Evolutionary conservation across 2,797 vertebrate genomes (phyloP).

Genomic region (Sitta carolinensis): DNA sequence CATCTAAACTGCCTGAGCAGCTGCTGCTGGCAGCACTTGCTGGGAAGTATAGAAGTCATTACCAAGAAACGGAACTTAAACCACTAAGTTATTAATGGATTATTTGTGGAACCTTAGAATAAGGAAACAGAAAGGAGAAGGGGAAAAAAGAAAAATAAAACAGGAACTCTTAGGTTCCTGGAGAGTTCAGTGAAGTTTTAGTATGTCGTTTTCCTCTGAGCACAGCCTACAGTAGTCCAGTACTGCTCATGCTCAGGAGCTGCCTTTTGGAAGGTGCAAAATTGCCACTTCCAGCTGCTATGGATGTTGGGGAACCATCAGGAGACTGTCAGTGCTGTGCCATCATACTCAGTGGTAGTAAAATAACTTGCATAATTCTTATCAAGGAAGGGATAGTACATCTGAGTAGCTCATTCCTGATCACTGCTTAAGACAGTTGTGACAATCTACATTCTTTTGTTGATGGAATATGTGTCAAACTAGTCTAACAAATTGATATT

Average conservation of each 20-base stretch:
- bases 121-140: background rate
- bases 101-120: background rate
- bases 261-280: background rate
- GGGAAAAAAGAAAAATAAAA: rapidly evolving
- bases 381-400: background rate
- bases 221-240: background rate
- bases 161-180: background rate
- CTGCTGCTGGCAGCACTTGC: background rate
- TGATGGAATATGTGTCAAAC: background rate
- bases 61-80: background rate
- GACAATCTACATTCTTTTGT: conserved; percentile 1
- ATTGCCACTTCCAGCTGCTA: background rate
- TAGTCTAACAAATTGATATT: background rate
- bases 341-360: rapidly evolving
- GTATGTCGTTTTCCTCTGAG: background rate
- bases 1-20: background rate
- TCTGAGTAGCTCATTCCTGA: background rate
- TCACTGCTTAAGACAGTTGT: background rate
- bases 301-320: background rate
- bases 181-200: background rate
- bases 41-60: background rate
- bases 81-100: background rate
- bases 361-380: background rate
- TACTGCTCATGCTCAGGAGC: background rate
- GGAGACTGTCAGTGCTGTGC: background rate